Evolutionary conservation across 2,888 invertebrate genomes (phyloP), one percentile per base, ranked within the genome.

Genomic region (Fragum whitleyi): DNA sequence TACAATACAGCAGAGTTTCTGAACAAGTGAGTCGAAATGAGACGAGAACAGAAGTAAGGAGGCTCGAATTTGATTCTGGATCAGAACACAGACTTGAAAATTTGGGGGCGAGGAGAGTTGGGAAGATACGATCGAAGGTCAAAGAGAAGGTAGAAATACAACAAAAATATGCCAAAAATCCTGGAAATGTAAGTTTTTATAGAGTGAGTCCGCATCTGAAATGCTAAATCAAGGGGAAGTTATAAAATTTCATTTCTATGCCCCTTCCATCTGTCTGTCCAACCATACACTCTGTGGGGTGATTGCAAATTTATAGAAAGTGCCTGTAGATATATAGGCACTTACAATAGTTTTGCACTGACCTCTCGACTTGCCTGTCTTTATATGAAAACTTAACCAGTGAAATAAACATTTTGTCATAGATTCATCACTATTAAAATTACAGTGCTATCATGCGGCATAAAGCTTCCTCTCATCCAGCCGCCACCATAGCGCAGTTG

Each of bases 61-160:
- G 75, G 42, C 70, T 84, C 53, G 69, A 82, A 28, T 78, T 83
- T 74, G 75, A 51, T 53, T 71, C 70, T 16, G 59, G 47, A 47
- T 62, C 55, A 51, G 73, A 82, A 51, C 74, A 73, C 32, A 68
- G 57, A 21, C 62, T 77, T 2, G 78, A 79, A 47, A 73, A 71
- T 57, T 32, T 81, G n/a, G n/a, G 65, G 1, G 65, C 78, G 28
- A 81, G 71, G 39, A 55, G 67, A 32, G 29, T 81, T 26, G 85
- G 85, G 53, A 85, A 85, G 36, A 73, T 85, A 5, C 62, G 72
- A 36, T 81, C 85, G 0, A 81, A 81, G 51, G 36, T 83, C 6
- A 55, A 68, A 42, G 74, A 81, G 53, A 85, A 85, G 51, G 36
- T 79, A n/a, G 81, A 81, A 14, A 21, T 77, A 16, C 74, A 79